Conservation (phyloP, 2,113 vertebrate genomes). For the Platysternon megacephalum region DNA sequence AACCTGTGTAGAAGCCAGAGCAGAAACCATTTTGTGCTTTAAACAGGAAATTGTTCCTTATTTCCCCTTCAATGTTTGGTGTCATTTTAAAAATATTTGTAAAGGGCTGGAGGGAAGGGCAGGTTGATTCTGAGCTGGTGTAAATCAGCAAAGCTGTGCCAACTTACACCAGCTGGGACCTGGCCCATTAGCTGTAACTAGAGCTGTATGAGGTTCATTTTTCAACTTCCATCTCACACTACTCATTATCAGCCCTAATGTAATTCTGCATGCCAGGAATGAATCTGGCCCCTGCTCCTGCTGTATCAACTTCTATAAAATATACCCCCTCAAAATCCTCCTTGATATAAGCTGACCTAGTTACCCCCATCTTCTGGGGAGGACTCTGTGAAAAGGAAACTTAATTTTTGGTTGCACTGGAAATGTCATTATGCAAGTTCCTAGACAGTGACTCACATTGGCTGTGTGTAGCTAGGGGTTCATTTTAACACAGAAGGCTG, state of each 20-base stretch:
- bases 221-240: not conserved
- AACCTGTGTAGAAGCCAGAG: not conserved
- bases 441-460: accelerated
- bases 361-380: not conserved
- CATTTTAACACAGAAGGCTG: not conserved
- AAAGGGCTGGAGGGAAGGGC: not conserved
- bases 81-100: not conserved
- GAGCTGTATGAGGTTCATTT: not conserved
- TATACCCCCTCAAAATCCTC: not conserved
- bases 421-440: not conserved
- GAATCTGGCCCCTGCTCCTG: not conserved
- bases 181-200: not conserved
- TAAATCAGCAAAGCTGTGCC: not conserved
- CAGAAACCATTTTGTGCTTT: not conserved
- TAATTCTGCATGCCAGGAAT: not conserved
- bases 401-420: not conserved
- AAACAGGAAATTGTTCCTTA: not conserved
- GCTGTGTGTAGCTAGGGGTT: not conserved
- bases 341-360: not conserved
- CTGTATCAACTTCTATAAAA: not conserved
- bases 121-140: not conserved
- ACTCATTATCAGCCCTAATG: not conserved
- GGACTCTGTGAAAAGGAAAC: constrained; percentile 10
- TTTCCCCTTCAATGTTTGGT: not conserved
- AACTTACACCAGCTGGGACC: not conserved